These are phyloP conservation scores for Tetrapedia diversipes DNA, from an alignment of 2,888 invertebrate species.

Conservation along the genomic window DNA sequence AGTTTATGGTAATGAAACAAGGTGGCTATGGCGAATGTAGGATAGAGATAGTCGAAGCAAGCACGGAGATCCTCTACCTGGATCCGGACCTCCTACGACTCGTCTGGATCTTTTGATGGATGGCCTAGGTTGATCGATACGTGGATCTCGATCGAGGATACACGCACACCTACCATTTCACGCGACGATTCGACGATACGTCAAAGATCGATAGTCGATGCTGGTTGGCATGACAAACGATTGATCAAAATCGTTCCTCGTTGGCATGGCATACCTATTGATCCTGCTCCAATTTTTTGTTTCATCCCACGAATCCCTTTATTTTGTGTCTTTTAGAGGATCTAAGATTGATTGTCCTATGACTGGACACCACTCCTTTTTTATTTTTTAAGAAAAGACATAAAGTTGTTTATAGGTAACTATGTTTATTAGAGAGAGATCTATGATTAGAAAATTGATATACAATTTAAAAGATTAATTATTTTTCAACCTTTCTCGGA, in stretches of 20 bases:
- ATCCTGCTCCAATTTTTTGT: background rate
- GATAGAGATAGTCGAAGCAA: slow-evolving; percentile 27
- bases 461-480: too few species aligned
- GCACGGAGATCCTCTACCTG: background rate
- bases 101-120: slow-evolving; percentile 36
- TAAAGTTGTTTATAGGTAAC: too few species aligned
- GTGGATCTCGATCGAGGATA: background rate
- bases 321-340: too few species aligned
- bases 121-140: slow-evolving; percentile 9
- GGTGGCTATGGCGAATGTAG: background rate
- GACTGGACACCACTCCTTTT: too few species aligned
- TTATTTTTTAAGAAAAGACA: too few species aligned
- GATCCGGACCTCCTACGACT: slow-evolving; percentile 8
- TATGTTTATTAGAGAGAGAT: too few species aligned
- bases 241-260: slow-evolving; percentile 19
- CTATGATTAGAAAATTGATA: too few species aligned
- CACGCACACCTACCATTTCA: slow-evolving; percentile 3
- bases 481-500: too few species aligned
- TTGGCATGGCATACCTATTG: background rate
- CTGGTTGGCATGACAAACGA: background rate
- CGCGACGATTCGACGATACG: slow-evolving; percentile 8
- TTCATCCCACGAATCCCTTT: too few species aligned
- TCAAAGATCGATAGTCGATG: slow-evolving; percentile 6
- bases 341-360: too few species aligned
- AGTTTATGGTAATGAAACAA: slow-evolving; percentile 31